phyloP scores from a whole-genome alignment of 2,888 invertebrate genomes.

The Oscheius sp. region DNA sequence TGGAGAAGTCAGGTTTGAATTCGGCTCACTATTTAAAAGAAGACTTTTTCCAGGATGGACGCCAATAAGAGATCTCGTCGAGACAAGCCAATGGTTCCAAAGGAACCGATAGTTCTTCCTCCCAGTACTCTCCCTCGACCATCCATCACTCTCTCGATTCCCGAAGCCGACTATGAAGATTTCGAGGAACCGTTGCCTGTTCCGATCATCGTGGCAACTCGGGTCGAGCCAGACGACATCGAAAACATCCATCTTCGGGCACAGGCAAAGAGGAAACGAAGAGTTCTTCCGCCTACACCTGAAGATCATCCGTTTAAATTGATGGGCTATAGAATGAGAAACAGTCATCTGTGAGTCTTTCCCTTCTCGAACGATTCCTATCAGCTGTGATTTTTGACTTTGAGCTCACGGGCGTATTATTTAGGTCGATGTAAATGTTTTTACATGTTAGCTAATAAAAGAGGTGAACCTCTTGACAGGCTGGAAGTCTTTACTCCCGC shows the following conservation, averaged over 20 bases:
- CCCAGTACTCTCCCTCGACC: neutral
- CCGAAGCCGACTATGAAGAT: neutral
- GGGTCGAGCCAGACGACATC: slow-evolving; percentile 14
- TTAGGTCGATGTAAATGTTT: too few species aligned
- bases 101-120: slow-evolving; percentile 25
- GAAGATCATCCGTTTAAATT: slow-evolving; percentile 8
- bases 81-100: slow-evolving; percentile 46
- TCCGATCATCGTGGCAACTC: slow-evolving; percentile 34
- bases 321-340: slow-evolving; percentile 2
- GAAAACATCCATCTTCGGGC: slow-evolving; percentile 32
- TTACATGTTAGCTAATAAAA: too few species aligned
- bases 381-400: slow-evolving; percentile 1
- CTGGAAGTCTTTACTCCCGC: too few species aligned
- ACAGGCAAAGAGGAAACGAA: slow-evolving; percentile 26
- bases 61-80: slow-evolving; percentile 55
- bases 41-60: slow-evolving; percentile 31
- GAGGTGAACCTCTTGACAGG: too few species aligned
- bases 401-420: slow-evolving; percentile 13
- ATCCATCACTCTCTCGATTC: neutral
- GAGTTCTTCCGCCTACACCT: slow-evolving; percentile 17
- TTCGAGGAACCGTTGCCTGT: slow-evolving; percentile 5
- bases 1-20: slow-evolving; percentile 29
- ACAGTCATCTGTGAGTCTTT: slow-evolving; percentile 15
- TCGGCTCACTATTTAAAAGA: too few species aligned
- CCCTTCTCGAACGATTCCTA: neutral